phyloP scores from a whole-genome alignment of 2,888 invertebrate species.

The Leptopterna dolabrata region DNA sequence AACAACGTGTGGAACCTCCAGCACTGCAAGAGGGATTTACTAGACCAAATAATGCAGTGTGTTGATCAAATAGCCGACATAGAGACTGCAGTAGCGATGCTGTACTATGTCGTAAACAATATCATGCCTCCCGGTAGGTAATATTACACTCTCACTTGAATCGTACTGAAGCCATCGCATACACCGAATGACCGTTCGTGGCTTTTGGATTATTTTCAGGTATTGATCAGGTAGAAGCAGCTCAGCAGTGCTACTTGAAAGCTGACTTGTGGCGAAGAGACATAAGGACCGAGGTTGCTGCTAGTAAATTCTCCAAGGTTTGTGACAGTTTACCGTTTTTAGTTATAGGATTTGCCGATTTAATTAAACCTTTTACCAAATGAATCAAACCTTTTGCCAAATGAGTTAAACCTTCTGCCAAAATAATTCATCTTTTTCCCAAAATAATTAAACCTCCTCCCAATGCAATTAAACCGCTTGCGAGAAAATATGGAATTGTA shows the following conservation, averaged over 20 bases:
- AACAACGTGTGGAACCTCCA: conserved; percentile 65
- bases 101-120: conserved; percentile 67
- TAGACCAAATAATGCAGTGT: conserved; percentile 67
- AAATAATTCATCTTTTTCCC: too few relatives aligned
- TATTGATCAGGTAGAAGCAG: conserved; percentile 70
- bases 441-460: too few relatives aligned
- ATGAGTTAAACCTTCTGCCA: too few relatives aligned
- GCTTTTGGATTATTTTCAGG: too few relatives aligned
- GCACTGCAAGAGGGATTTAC: conserved; percentile 65
- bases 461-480: too few relatives aligned
- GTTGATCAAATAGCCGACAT: conserved; percentile 66
- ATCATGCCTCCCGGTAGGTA: conserved; percentile 66
- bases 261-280: conserved; percentile 66
- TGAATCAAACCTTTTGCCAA: too few relatives aligned
- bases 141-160: background rate
- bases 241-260: conserved; percentile 68
- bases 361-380: too few relatives aligned
- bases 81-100: conserved; percentile 66
- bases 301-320: conserved; percentile 35
- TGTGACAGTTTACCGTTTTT: too few relatives aligned
- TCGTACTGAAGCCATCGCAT: background rate
- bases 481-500: too few relatives aligned
- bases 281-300: background rate
- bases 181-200: background rate
- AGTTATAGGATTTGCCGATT: too few relatives aligned